phyloP scores from a whole-genome alignment of 1,140 invertebrate genomes.

The Zaprionus tsacasi region DNA sequence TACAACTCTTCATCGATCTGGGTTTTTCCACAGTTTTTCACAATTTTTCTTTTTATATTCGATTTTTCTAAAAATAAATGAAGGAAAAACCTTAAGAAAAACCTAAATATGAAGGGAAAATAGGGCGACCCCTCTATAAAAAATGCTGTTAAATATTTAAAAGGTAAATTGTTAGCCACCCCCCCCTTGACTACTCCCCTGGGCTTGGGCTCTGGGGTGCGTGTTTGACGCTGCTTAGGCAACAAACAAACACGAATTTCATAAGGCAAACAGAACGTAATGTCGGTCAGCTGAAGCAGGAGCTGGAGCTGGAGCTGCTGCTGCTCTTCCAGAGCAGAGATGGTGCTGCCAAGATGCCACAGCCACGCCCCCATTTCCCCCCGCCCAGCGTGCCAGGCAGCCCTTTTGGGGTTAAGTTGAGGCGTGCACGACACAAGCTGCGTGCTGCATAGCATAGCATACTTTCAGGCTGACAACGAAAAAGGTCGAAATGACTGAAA shows the following conservation, averaged over 20 bases:
- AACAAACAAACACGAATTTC: slow-evolving; percentile 40
- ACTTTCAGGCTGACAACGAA: slow-evolving; percentile 30
- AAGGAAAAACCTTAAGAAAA: not conserved
- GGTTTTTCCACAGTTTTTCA: not conserved
- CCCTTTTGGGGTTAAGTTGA: slow-evolving; percentile 14
- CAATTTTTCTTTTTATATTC: not conserved
- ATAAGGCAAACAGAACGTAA: slow-evolving; percentile 44
- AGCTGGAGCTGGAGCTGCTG: too few relatives aligned
- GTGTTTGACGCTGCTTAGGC: slow-evolving; percentile 43
- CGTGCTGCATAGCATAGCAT: slow-evolving; percentile 29
- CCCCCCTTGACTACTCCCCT: not conserved
- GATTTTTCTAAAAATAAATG: not conserved
- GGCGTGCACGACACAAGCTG: slow-evolving; percentile 26
- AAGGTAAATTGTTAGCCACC: slow-evolving; percentile 12
- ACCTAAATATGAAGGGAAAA: slow-evolving; percentile 2
- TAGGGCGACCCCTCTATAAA: slow-evolving; percentile 19
- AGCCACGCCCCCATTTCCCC: not conserved
- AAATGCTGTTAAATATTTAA: slow-evolving; percentile 49
- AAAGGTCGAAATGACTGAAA: not conserved
- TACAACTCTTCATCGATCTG: not conserved
- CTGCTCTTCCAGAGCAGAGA: too few relatives aligned
- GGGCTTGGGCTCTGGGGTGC: slow-evolving; percentile 1
- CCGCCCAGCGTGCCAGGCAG: too few relatives aligned
- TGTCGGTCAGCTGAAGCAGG: slow-evolving; percentile 38
- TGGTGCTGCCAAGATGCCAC: slow-evolving; percentile 13